These are phyloP conservation scores for Aphaenogaster rudis DNA, from an alignment of 1,140 invertebrate genomes.

Conservation along the genomic window DNA sequence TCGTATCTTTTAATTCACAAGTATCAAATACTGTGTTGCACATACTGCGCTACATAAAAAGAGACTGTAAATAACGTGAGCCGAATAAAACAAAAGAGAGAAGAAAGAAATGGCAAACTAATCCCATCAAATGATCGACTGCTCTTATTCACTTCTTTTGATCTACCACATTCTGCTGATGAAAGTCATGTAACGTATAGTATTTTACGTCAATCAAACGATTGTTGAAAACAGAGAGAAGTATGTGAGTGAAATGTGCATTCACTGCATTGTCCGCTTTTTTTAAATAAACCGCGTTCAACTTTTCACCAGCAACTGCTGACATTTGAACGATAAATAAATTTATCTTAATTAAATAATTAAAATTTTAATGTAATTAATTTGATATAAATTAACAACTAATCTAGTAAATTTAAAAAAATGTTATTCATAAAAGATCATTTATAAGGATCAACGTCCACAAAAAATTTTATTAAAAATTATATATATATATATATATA, in stretches of 20 bases:
- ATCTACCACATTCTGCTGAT: slow-evolving; percentile 30
- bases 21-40: neutral
- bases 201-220: slow-evolving; percentile 32
- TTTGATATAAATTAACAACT: neutral
- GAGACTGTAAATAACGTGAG: neutral
- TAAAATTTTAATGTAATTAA: neutral
- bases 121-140: slow-evolving; percentile 24
- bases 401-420: neutral
- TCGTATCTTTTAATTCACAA: neutral
- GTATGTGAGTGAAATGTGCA: slow-evolving; percentile 26
- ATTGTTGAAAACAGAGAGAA: slow-evolving; percentile 38
- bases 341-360: slow-evolving; percentile 3
- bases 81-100: neutral
- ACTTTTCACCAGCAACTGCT: neutral
- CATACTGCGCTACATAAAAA: neutral
- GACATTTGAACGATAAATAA: slow-evolving; percentile 4
- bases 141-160: slow-evolving; percentile 31
- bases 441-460: neutral
- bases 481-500: neutral
- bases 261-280: slow-evolving; percentile 17
- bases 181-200: slow-evolving; percentile 30
- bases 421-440: neutral
- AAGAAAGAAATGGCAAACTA: neutral
- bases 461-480: neutral
- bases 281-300: slow-evolving; percentile 25